Evolutionary conservation across 2,113 vertebrate genomes (phyloP).

Genomic region (Zosterops japonicus): DNA sequence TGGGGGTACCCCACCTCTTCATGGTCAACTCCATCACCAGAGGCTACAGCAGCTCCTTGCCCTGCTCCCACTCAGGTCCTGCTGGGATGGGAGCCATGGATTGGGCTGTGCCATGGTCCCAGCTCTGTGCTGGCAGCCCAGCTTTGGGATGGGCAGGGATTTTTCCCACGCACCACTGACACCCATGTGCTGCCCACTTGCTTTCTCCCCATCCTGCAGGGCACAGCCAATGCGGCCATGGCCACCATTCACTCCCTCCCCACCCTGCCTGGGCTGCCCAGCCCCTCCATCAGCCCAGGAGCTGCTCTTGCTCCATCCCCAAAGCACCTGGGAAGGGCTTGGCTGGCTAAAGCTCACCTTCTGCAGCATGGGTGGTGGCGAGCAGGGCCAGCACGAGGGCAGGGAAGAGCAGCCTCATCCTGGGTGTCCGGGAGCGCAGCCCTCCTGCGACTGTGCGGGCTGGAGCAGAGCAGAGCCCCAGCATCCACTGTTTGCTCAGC

Average conservation of each 20-base stretch:
- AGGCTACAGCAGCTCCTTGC: not conserved
- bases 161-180: not conserved
- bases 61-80: not conserved
- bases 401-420: slow-evolving; percentile 66
- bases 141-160: not conserved
- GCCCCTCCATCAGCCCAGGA: not conserved
- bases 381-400: slow-evolving; percentile 64
- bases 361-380: not conserved
- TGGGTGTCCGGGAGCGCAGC: not conserved
- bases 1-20: not conserved
- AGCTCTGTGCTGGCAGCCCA: not conserved
- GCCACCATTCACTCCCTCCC: not conserved
- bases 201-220: not conserved
- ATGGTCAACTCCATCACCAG: not conserved
- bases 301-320: rapidly evolving
- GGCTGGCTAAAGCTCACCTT: slow-evolving; percentile 44
- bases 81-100: rapidly evolving
- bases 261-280: not conserved
- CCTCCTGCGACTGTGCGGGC: not conserved
- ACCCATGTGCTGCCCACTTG: not conserved
- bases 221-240: rapidly evolving
- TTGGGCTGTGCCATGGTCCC: not conserved
- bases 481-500: slow-evolving; percentile 48
- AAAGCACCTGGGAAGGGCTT: rapidly evolving
- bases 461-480: not conserved